These are phyloP conservation scores for Polydrusus tereticollis DNA, from an alignment of 2,888 invertebrate genomes.

Conservation along the genomic window DNA sequence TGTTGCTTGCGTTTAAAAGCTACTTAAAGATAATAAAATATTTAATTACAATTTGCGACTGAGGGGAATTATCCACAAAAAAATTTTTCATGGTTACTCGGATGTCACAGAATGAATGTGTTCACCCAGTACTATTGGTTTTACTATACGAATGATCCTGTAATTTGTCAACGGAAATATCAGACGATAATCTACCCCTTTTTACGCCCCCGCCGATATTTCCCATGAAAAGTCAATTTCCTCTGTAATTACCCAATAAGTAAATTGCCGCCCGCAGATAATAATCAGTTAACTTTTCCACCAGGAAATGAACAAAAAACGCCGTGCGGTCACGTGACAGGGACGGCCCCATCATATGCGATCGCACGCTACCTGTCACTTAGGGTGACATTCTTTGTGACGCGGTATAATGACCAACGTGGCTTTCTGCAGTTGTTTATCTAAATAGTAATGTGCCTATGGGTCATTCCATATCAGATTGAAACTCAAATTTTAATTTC, in stretches of 20 bases:
- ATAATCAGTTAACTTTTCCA: conserved; percentile 50
- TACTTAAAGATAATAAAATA: too few species aligned
- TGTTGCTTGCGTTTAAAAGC: too few species aligned
- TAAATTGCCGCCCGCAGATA: conserved; percentile 46
- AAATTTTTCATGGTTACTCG: too few species aligned
- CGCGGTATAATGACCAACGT: not conserved
- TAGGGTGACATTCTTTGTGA: conserved; percentile 32
- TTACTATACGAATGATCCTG: not conserved
- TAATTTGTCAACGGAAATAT: conserved; percentile 16
- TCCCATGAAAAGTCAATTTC: conserved; percentile 49
- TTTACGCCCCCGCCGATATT: conserved; percentile 7
- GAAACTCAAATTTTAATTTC: too few species aligned
- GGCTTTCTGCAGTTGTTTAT: not conserved
- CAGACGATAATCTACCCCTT: conserved; percentile 4
- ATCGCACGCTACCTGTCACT: conserved; percentile 46
- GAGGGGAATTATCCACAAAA: too few species aligned
- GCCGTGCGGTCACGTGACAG: conserved; percentile 44
- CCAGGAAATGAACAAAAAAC: conserved; percentile 42
- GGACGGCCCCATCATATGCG: conserved; percentile 1
- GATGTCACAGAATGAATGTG: too few species aligned
- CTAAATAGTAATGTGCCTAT: too few species aligned
- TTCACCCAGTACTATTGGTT: not conserved
- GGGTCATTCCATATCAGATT: too few species aligned
- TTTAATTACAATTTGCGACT: too few species aligned
- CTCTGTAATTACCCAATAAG: conserved; percentile 49